These are phyloP conservation scores for Xyrauchen texanus DNA, from an alignment of 2,113 vertebrate genomes.

Conservation along the genomic window DNA sequence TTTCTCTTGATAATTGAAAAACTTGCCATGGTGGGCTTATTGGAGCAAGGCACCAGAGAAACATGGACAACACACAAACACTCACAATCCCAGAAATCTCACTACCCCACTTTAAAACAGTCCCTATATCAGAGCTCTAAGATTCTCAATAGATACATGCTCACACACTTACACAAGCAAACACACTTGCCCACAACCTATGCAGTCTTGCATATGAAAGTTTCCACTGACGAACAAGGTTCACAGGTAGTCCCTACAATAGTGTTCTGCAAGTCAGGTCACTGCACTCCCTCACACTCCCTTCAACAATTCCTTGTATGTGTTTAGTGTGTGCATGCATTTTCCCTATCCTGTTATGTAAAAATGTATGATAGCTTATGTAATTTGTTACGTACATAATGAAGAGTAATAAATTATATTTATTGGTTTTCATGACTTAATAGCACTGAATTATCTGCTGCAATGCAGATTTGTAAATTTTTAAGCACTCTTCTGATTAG, in stretches of 20 bases:
- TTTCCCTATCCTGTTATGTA: conserved; percentile 57
- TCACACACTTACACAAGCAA: conserved; percentile 9
- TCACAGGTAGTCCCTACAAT: not conserved
- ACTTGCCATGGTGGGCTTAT: conserved; percentile 61
- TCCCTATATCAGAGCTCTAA: not conserved
- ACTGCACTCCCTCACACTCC: conserved; percentile 23
- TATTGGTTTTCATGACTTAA: conserved; percentile 59
- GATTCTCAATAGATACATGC: conserved; percentile 7
- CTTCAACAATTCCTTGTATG: conserved; percentile 33
- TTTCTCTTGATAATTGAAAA: conserved; percentile 68
- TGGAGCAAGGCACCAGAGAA: conserved; percentile 56
- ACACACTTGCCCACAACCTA: conserved; percentile 28
- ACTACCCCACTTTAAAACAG: not conserved
- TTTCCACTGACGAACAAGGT: conserved; percentile 11
- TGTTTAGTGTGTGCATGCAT: not conserved
- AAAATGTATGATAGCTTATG: conserved; percentile 63
- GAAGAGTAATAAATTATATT: conserved; percentile 65
- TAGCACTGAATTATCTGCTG: conserved; percentile 68
- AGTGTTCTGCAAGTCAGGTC: conserved; percentile 17
- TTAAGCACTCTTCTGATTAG: conserved; percentile 64
- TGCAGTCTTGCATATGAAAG: conserved; percentile 18
- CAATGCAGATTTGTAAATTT: conserved; percentile 75
- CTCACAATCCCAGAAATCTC: conserved; percentile 8
- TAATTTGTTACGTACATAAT: conserved; percentile 59
- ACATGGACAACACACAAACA: conserved; percentile 59